A percentile compares a stretch with the other conserved stretches of the same genome.
Evolutionary conservation across 2,888 invertebrate species (phyloP).

Genomic region (Nymphalis c-album): DNA sequence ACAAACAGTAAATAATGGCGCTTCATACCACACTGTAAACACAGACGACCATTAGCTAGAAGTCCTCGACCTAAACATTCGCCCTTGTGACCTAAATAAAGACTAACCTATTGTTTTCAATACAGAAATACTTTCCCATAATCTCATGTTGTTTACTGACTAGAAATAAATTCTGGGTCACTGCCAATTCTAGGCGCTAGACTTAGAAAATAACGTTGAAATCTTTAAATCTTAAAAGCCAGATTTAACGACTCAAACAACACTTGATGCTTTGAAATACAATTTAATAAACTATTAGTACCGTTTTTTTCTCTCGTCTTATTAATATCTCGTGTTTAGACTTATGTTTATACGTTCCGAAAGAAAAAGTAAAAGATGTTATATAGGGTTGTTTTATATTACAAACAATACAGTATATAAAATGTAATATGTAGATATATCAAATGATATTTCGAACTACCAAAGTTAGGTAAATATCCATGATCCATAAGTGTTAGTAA

Average conservation of each 20-base stretch:
- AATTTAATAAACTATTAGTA: too few relatives aligned
- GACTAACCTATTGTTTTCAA: conserved; percentile 31
- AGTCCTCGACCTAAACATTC: conserved; percentile 20
- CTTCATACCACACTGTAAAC: neutral
- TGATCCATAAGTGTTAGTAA: too few relatives aligned
- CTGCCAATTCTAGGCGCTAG: conserved; percentile 33
- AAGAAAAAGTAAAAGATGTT: too few relatives aligned
- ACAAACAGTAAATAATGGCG: neutral
- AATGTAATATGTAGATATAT: too few relatives aligned
- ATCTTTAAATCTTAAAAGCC: conserved; percentile 7
- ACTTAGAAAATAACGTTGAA: conserved; percentile 25
- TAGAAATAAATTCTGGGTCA: conserved; percentile 37
- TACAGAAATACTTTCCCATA: conserved; percentile 33
- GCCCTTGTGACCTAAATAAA: conserved; percentile 31
- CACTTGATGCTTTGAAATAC: neutral
- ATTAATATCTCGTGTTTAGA: too few relatives aligned
- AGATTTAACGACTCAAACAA: neutral
- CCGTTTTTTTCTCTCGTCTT: too few relatives aligned
- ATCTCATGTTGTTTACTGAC: conserved; percentile 26
- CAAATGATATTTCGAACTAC: too few relatives aligned
- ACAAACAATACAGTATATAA: too few relatives aligned
- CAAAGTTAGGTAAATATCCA: too few relatives aligned
- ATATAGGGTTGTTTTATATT: too few relatives aligned
- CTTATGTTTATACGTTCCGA: too few relatives aligned
- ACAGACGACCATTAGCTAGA: conserved; percentile 1